These are phyloP conservation scores for Malaclemys terrapin DNA, from an alignment of 2,113 vertebrate species.

Conservation along the genomic window DNA sequence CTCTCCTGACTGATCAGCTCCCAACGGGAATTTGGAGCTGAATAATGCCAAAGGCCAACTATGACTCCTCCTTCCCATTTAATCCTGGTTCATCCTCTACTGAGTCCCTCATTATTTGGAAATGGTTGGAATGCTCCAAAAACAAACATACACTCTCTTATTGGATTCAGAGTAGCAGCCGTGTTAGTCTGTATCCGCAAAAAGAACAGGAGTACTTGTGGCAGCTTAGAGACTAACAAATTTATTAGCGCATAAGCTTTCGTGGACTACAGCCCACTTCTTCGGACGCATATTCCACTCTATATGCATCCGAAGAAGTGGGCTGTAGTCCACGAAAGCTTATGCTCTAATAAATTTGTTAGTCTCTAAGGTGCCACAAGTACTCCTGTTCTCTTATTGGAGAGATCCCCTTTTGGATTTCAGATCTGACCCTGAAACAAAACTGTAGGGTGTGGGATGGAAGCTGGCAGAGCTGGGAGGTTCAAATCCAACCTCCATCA, in stretches of 20 bases:
- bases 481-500: neutral
- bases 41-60: neutral
- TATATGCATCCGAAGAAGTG: too few species aligned
- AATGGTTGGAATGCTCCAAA: neutral
- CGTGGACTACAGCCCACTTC: too few species aligned
- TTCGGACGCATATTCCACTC: too few species aligned
- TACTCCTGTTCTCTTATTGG: neutral
- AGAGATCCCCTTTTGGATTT: neutral
- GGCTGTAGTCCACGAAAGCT: too few species aligned
- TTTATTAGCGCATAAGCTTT: too few species aligned
- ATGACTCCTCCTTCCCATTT: neutral
- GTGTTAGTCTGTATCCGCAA: too few species aligned
- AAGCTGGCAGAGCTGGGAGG: neutral
- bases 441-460: neutral
- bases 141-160: neutral
- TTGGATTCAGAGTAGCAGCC: too few species aligned
- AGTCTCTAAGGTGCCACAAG: too few species aligned
- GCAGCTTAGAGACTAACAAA: too few species aligned
- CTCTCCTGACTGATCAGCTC: neutral
- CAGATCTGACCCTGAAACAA: neutral
- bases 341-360: too few species aligned
- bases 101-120: neutral
- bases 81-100: neutral
- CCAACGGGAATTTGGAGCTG: neutral
- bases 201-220: too few species aligned